Percentiles rank a stretch among this genome's conserved stretches.
Evolutionary conservation across 2,888 invertebrate genomes (phyloP).

Genomic region (Allygus modestus): DNA sequence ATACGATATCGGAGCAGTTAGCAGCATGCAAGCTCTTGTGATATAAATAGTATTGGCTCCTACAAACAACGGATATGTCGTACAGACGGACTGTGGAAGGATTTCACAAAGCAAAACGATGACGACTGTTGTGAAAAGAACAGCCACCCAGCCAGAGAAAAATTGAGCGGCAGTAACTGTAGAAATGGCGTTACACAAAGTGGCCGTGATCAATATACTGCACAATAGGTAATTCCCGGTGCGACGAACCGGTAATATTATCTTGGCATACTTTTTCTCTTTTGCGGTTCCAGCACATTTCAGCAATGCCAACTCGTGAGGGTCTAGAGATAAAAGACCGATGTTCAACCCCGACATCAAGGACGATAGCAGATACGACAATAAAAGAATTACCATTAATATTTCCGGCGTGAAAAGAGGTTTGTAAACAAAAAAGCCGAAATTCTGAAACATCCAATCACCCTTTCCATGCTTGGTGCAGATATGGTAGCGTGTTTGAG

Average conservation of each 20-base stretch:
- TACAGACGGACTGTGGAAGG: constrained; percentile 66
- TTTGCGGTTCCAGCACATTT: constrained; percentile 65
- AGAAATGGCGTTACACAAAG: constrained; percentile 66
- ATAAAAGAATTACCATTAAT: not conserved
- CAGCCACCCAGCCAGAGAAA: constrained; percentile 62
- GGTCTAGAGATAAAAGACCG: constrained; percentile 55
- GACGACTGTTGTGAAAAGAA: constrained; percentile 64
- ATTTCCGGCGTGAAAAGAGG: not conserved
- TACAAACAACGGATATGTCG: constrained; percentile 64
- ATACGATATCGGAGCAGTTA: constrained; percentile 67
- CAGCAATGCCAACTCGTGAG: constrained; percentile 33
- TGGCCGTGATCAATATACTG: constrained; percentile 66
- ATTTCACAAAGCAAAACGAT: constrained; percentile 68
- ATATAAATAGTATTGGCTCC: constrained; percentile 68
- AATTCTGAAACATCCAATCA: not conserved
- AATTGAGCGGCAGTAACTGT: constrained; percentile 66
- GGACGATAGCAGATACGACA: constrained; percentile 20
- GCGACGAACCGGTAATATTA: constrained; percentile 66
- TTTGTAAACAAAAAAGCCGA: not conserved
- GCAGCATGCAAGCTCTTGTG: constrained; percentile 64
- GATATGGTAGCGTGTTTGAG: not conserved
- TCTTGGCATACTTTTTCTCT: constrained; percentile 66
- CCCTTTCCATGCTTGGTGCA: not conserved
- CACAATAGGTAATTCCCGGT: constrained; percentile 67
- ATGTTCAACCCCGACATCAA: constrained; percentile 60